Evolutionary conservation across 2,113 vertebrate genomes (phyloP).

Genomic region (Cyprinodon tularosa): DNA sequence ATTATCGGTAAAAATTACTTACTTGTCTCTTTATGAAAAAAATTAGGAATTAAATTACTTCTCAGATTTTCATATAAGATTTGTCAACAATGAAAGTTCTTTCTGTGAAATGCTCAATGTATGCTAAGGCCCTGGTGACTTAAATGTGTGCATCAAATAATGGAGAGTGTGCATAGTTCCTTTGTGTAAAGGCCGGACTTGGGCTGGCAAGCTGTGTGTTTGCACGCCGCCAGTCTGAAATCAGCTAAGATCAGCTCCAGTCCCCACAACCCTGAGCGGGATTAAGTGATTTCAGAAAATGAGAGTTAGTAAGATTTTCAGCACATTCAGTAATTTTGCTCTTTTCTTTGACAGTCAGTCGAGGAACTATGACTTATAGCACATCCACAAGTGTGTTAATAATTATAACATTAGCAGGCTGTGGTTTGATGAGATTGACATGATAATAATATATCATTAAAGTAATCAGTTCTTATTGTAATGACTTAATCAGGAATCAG

Average conservation of each 20-base stretch:
- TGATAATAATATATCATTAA: slow-evolving; percentile 28
- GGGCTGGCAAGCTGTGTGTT: too few relatives aligned
- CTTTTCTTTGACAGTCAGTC: not conserved
- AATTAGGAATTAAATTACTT: too few relatives aligned
- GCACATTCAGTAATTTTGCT: not conserved
- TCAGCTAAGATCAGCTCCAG: not conserved
- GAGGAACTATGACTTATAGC: slow-evolving; percentile 1
- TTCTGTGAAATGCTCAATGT: not conserved
- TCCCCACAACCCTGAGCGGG: not conserved
- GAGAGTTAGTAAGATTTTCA: not conserved
- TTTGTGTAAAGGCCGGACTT: not conserved
- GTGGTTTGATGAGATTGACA: slow-evolving; percentile 8
- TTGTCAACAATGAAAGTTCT: not conserved
- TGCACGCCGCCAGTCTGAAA: too few relatives aligned
- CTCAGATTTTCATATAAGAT: not conserved
- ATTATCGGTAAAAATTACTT: too few relatives aligned
- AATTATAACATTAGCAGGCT: slow-evolving; percentile 28
- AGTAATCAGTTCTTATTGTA: slow-evolving; percentile 17
- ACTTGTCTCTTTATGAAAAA: too few relatives aligned
- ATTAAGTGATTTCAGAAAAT: slow-evolving; percentile 1
- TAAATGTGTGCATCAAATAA: not conserved
- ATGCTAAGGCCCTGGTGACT: not conserved
- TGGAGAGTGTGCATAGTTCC: not conserved
- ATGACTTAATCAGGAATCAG: slow-evolving; percentile 14
- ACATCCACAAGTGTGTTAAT: slow-evolving; percentile 11